A percentile compares a stretch with the other conserved stretches of the same genome.
Evolutionary conservation across 1,140 invertebrate species (phyloP).

Genomic region (Elysia chlorotica): DNA sequence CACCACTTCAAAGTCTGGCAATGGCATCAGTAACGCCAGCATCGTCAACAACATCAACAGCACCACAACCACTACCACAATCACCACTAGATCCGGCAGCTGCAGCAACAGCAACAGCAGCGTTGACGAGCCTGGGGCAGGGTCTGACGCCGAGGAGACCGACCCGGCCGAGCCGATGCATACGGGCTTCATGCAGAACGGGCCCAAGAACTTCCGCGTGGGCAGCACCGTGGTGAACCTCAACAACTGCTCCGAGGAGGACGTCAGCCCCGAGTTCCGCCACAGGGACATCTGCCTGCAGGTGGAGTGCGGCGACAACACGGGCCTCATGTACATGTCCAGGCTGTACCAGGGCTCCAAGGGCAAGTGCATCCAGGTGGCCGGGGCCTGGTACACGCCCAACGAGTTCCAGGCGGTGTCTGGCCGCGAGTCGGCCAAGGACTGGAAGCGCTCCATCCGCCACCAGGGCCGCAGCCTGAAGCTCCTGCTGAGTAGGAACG

Average conservation of each 20-base stretch:
- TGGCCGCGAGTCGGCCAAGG: conserved; percentile 65
- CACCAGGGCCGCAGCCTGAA: conserved; percentile 65
- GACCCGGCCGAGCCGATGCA: conserved; percentile 26
- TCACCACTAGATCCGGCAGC: background rate
- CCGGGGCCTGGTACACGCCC: conserved; percentile 63
- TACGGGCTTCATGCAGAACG: conserved; percentile 32
- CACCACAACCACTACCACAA: background rate
- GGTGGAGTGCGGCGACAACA: conserved; percentile 63
- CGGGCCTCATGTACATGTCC: conserved; percentile 58
- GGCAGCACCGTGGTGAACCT: conserved; percentile 32
- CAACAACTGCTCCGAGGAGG: conserved; percentile 43
- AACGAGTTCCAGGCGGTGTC: conserved; percentile 66
- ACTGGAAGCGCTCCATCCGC: conserved; percentile 66
- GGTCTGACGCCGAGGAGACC: conserved; percentile 22
- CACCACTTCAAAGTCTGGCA: background rate
- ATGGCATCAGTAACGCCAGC: background rate
- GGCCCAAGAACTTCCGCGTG: conserved; percentile 29
- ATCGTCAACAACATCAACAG: background rate
- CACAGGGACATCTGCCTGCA: conserved; percentile 61
- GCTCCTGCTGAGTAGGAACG: conserved; percentile 63
- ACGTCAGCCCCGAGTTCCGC: conserved; percentile 51
- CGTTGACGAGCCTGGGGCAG: conserved; percentile 14
- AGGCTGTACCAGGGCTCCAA: conserved; percentile 62
- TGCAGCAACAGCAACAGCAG: conserved; percentile 5
- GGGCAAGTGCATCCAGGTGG: conserved; percentile 60